A percentile compares a stretch with the other conserved stretches of the same genome.
Evolutionary conservation across 1,140 invertebrate genomes (phyloP).

Genomic region (Branchinecta lindahli): DNA sequence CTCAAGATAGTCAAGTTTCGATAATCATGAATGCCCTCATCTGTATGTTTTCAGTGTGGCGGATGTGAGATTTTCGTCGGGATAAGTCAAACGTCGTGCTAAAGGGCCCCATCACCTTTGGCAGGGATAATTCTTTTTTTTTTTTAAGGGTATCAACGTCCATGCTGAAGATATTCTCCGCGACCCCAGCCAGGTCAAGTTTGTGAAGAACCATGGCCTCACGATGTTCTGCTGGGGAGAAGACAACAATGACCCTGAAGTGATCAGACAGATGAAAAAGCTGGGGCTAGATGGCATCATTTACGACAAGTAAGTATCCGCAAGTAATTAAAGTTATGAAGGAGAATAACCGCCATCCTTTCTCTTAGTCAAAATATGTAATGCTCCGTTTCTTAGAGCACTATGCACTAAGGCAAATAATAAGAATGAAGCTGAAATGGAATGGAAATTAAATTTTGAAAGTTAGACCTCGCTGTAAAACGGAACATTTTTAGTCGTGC

Average conservation of each 20-base stretch:
- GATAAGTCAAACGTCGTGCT: too few relatives aligned
- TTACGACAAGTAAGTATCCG: constrained; percentile 61
- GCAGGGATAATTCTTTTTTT: neutral
- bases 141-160: constrained; percentile 58
- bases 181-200: constrained; percentile 58
- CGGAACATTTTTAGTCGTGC: neutral
- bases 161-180: constrained; percentile 78
- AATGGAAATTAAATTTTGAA: too few relatives aligned
- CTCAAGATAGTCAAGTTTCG: too few relatives aligned
- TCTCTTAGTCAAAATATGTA: neutral
- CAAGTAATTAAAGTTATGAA: neutral
- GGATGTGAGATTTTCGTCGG: too few relatives aligned
- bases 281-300: constrained; percentile 81
- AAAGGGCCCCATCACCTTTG: too few relatives aligned
- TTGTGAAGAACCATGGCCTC: constrained; percentile 56
- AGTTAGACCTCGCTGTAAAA: too few relatives aligned
- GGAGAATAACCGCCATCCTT: neutral
- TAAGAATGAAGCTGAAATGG: too few relatives aligned
- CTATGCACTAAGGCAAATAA: neutral
- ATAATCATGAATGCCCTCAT: too few relatives aligned
- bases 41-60: too few relatives aligned
- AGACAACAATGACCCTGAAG: constrained; percentile 75
- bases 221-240: constrained; percentile 93
- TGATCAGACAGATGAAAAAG: constrained; percentile 66
- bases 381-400: constrained; percentile 7